These are phyloP conservation scores for Macrosiphum euphorbiae DNA, from an alignment of 2,888 invertebrate genomes.

Conservation along the genomic window DNA sequence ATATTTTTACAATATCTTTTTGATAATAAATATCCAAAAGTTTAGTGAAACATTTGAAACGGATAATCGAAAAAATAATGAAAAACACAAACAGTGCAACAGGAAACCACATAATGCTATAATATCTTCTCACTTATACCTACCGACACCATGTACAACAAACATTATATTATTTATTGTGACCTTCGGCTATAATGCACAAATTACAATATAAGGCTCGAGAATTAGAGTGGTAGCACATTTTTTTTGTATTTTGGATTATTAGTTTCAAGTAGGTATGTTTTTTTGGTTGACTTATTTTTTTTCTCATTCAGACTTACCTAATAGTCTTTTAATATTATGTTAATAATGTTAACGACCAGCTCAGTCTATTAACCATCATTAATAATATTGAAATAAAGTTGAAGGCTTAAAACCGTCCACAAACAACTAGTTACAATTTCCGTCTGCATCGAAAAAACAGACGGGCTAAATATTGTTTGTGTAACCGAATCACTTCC, in stretches of 20 bases:
- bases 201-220: neutral
- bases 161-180: neutral
- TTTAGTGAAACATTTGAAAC: neutral
- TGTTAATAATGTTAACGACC: neutral
- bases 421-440: constrained; percentile 35
- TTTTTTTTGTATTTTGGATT: neutral
- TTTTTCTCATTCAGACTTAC: neutral
- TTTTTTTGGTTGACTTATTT: neutral
- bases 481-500: constrained; percentile 15
- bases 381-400: neutral
- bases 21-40: neutral
- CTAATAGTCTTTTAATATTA: neutral
- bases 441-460: constrained; percentile 22
- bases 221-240: neutral
- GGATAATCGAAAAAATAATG: neutral
- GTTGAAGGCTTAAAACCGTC: neutral
- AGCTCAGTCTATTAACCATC: neutral
- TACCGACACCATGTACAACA: neutral
- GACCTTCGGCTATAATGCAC: neutral
- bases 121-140: neutral
- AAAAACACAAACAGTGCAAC: neutral
- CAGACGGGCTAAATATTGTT: constrained; percentile 47
- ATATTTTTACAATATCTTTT: neutral
- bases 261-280: neutral
- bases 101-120: neutral